Conservation (phyloP, 2,113 vertebrate species). For the Oplegnathus fasciatus region DNA sequence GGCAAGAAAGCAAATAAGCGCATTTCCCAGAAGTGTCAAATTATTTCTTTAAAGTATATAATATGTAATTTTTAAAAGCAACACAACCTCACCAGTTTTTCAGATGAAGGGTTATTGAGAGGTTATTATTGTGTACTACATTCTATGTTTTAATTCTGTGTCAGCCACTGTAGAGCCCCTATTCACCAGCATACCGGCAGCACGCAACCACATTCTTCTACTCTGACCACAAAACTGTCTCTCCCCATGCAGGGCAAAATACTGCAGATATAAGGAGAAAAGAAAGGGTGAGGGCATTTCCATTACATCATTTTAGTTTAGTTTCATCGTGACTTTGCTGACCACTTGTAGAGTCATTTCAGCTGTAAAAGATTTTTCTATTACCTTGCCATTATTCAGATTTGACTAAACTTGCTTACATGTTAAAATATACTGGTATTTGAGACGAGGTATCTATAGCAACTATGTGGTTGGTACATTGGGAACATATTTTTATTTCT, state of each 20-base stretch:
- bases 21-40: neutral
- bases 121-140: neutral
- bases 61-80: no score
- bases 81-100: neutral
- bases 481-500: constrained; percentile 34
- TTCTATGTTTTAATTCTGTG: constrained; percentile 28
- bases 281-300: constrained; percentile 20
- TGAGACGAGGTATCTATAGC: neutral
- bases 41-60: neutral
- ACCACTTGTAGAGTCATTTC: constrained; percentile 16
- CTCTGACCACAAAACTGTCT: constrained; percentile 33
- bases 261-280: constrained; percentile 24
- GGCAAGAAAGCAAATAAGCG: neutral
- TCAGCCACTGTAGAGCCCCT: constrained; percentile 14
- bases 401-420: constrained; percentile 4
- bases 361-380: constrained; percentile 33
- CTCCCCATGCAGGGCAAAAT: constrained; percentile 15
- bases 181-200: constrained; percentile 47
- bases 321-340: constrained; percentile 14
- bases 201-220: constrained; percentile 53
- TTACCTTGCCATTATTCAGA: constrained; percentile 4
- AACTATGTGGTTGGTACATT: constrained; percentile 22
- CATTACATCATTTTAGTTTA: constrained; percentile 7
- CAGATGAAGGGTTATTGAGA: neutral
- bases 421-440: neutral